Evolutionary conservation across 2,797 vertebrate species (phyloP), one percentile per base, ranked within the genome.

Genomic region (Enteromius argenteus): DNA sequence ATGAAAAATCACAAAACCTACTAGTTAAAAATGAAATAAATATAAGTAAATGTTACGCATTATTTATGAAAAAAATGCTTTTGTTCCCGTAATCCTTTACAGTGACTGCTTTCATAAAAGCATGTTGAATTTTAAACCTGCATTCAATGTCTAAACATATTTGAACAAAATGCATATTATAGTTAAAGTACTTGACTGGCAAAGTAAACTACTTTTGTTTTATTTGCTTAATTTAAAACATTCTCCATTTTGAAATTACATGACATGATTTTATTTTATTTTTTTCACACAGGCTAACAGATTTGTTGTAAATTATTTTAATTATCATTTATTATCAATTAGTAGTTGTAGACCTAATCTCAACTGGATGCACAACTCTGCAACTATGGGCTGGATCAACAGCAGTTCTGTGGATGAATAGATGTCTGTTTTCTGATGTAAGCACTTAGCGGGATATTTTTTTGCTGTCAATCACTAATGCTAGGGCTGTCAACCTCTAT

Each of bases 401-500:
- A 35, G 17, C 71, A 32, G 19, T 21, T 4, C 17, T 21, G 9
- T 53, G 27, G 46, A 73, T 19, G 53, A 74, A 32, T n/a, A 37
- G 30, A n/a, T 75, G 46, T 56, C 72, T 56, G 72, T 75, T 56
- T 13, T 4, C 71, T 51, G 71, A 74, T 35, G 30, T 53, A 13
- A 56, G 19, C 72, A 56, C 21, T 56, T 75, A 75, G 49, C 6
- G 0, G 19, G 11, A n/a, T 56, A 56, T 68, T 35, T 49, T 62
- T 53, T 79, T 67, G 30, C 27, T 49, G 60, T 64, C 39, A 79
- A 14, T 67, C 32, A 37, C 62, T 79, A 17, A 51, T 51, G 62
- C 60, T 67, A 32, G 21, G 8, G 15, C 64, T n/a, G 30, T 51
- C 46, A 64, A 37, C 21, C 64, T 68, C 46, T 49, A 27, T 79